Evolutionary conservation across 2,888 invertebrate species (phyloP).

Genomic region (Machimus rusticus): DNA sequence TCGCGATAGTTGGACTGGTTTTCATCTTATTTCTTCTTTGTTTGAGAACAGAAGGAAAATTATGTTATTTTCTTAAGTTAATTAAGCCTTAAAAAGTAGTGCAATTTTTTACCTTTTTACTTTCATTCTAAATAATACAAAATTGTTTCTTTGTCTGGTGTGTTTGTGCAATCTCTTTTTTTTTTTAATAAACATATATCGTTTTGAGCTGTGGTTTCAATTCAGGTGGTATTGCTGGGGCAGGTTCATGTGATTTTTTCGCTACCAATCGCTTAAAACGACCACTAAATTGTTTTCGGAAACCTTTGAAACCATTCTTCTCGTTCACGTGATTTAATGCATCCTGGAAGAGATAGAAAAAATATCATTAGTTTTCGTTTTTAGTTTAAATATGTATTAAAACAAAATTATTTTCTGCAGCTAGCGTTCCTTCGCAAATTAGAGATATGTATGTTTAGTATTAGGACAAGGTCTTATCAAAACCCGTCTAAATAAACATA

Average conservation of each 20-base stretch:
- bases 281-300: constrained; percentile 85
- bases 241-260: constrained; percentile 82
- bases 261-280: constrained; percentile 86
- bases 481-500: background rate
- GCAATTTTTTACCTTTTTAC: background rate
- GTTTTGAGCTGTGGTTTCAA: constrained; percentile 86
- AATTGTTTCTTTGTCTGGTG: constrained; percentile 17
- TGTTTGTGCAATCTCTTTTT: constrained; percentile 37
- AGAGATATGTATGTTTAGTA: background rate
- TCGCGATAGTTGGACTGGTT: constrained; percentile 28
- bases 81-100: background rate
- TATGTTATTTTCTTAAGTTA: background rate
- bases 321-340: constrained; percentile 76
- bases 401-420: background rate
- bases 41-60: constrained; percentile 19
- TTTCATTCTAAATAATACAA: constrained; percentile 6
- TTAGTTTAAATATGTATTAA: background rate
- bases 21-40: background rate
- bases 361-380: constrained; percentile 34
- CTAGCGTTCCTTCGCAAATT: background rate
- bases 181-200: constrained; percentile 82
- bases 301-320: constrained; percentile 80
- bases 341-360: constrained; percentile 70
- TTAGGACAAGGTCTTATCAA: background rate
- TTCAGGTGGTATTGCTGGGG: constrained; percentile 86